Conservation (phyloP, 1,140 invertebrate species). For the Cotesia vestalis region DNA sequence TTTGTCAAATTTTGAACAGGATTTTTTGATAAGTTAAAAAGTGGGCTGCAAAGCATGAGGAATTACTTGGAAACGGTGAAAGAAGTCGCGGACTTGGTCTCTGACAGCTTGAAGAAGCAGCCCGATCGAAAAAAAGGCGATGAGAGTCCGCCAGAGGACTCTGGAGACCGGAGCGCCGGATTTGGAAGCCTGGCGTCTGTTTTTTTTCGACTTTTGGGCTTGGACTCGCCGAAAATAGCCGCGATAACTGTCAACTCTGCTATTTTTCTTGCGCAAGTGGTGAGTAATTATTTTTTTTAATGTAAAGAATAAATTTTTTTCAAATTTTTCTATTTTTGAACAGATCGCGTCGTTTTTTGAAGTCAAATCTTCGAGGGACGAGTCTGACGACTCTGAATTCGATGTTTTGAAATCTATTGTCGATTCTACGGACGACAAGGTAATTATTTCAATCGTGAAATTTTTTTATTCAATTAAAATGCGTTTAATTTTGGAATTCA, state of each 20-base stretch:
- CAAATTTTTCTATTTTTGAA: conserved; percentile 15
- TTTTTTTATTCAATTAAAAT: no score
- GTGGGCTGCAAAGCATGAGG: conserved; percentile 72
- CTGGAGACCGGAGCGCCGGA: conserved; percentile 39
- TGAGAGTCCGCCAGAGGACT: conserved; percentile 31
- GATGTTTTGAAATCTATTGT: conserved; percentile 48
- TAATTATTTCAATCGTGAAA: conserved; percentile 30
- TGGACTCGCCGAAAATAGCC: conserved; percentile 78
- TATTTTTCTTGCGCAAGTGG: conserved; percentile 85
- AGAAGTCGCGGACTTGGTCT: conserved; percentile 59
- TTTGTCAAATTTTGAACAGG: conserved; percentile 46
- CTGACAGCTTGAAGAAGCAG: conserved; percentile 49
- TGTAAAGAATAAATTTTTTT: conserved; percentile 17
- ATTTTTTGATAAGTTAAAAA: conserved; percentile 70
- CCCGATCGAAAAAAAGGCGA: conserved; percentile 40
- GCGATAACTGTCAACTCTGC: conserved; percentile 82
- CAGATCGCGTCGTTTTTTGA: conserved; percentile 56
- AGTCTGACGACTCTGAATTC: not conserved
- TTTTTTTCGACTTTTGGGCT: conserved; percentile 76
- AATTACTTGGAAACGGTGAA: conserved; percentile 62
- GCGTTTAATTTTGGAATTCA: conserved; percentile 33
- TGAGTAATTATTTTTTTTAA: conserved; percentile 56
- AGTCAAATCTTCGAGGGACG: conserved; percentile 42
- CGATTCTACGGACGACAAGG: conserved; percentile 51
- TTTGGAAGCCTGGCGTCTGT: conserved; percentile 67